Evolutionary conservation across 64 coral and sea anemone genomes (phyloP), one percentile per base, ranked within the genome.

Genomic region (Anthopleura sola): DNA sequence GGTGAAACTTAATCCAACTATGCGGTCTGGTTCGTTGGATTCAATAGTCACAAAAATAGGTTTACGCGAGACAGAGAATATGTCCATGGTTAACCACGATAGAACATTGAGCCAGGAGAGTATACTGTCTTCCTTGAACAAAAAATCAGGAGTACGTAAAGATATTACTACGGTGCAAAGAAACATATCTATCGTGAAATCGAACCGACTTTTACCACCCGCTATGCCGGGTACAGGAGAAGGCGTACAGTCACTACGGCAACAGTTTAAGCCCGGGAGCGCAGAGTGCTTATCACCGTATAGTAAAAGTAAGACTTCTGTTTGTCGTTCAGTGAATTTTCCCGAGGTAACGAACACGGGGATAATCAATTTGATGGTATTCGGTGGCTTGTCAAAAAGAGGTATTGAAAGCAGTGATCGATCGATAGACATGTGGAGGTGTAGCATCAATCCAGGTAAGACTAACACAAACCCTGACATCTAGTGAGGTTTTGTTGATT

Each of bases 381-480:
- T 92, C 83, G 94, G 94, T 19, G 94, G 94, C 18, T 86, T 88
- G 79, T 85, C 87, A 18, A 92, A 81, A 49, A 80, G 88, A 54
- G 83, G 78, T 18, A 77, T 88, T 50, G 90, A 92, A 23, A 92
- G 88, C 40, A 81, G 86, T 60, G 88, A 86, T 77, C 86, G 78
- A 87, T 75, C 82, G 36, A 49, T 96, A 34, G 94, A 96, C 37
- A 87, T 96, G 54, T 96, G 94, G 94, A 92, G 86, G 39, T 96
- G 94, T 81, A 78, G 92, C 49, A 92, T 96, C 28, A 87, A 96
- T 90, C 87, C 94, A 84, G 94, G 94, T 96, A 55, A 75, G 83
- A 71, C 31, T 32, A 62, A 53, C 50, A 44, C 40, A 44, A 44
- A 8, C 40, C 40, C 40, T 6, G 4, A 44, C 9, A 8, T 44